Percentiles rank a stretch among this genome's conserved stretches.
phyloP scores from a whole-genome alignment of 2,797 vertebrate genomes.

The Cryptoprocta ferox region DNA sequence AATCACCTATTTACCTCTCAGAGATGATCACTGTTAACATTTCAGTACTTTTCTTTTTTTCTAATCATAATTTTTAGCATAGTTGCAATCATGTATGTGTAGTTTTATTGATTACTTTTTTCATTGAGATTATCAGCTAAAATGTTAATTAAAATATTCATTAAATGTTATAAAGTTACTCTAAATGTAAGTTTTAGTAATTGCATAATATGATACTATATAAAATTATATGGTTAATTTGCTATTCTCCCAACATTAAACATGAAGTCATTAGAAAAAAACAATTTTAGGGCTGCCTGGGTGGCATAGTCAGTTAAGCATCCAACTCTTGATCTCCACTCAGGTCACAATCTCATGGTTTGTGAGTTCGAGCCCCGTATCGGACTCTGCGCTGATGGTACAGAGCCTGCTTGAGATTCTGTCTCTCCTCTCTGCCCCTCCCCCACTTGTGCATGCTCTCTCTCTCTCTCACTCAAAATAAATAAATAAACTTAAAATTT shows the following conservation, averaged over 20 bases:
- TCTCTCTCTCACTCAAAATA: too few species aligned
- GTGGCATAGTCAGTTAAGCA: too few species aligned
- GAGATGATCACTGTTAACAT: neutral
- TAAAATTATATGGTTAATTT: neutral
- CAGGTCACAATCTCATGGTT: too few species aligned
- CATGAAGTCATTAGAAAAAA: neutral
- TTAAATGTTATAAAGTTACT: neutral
- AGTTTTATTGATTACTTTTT: conserved; percentile 1
- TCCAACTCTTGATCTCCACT: too few species aligned
- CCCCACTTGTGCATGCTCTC: too few species aligned
- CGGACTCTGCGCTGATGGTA: too few species aligned
- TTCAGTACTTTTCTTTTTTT: neutral
- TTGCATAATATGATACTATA: neutral
- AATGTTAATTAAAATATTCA: neutral
- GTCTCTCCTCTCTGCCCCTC: too few species aligned
- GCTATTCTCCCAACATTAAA: neutral
- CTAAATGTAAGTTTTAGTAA: neutral
- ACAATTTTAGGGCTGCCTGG: neutral
- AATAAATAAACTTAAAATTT: neutral
- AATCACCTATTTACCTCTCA: neutral
- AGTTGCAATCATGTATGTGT: neutral
- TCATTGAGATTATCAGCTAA: neutral
- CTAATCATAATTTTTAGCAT: neutral
- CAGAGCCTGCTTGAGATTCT: too few species aligned
- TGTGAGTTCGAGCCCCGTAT: too few species aligned